phyloP scores from a whole-genome alignment of 2,797 vertebrate genomes.

The Natrix natrix region DNA sequence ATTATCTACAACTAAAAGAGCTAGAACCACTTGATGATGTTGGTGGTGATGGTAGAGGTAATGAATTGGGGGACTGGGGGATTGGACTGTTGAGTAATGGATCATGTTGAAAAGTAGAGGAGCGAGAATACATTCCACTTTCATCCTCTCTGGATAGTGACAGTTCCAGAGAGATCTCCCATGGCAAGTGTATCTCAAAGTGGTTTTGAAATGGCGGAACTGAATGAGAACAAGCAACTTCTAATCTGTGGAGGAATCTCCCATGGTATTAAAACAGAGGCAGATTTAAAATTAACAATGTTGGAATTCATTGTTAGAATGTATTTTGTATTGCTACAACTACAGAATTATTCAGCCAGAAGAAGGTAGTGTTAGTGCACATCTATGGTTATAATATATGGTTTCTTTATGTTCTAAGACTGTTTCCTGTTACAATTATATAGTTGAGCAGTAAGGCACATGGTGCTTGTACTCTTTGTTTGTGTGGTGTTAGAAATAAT shows the following conservation, averaged over 20 bases:
- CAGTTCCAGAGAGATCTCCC: not conserved
- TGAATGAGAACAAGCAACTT: not conserved
- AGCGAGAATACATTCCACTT: not conserved
- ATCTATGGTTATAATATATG: no score
- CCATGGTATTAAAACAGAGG: not conserved
- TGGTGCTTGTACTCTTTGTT: no score
- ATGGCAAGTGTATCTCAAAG: not conserved
- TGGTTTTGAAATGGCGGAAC: not conserved
- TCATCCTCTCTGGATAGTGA: not conserved
- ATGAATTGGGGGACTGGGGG: not conserved
- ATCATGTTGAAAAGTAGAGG: not conserved
- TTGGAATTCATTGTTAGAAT: no score
- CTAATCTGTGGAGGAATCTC: not conserved
- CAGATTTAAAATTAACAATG: not conserved
- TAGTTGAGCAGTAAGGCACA: no score
- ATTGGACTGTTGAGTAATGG: not conserved
- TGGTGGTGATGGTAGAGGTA: not conserved
- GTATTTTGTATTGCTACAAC: no score
- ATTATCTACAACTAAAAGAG: not conserved
- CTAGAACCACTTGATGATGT: not conserved
- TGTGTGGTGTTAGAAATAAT: no score
- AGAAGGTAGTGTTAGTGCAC: no score
- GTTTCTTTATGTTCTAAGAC: no score
- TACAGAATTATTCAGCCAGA: no score
- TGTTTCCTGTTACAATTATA: no score